phyloP scores from a whole-genome alignment of 2,113 vertebrate genomes.

The Pterocles orientalis region DNA sequence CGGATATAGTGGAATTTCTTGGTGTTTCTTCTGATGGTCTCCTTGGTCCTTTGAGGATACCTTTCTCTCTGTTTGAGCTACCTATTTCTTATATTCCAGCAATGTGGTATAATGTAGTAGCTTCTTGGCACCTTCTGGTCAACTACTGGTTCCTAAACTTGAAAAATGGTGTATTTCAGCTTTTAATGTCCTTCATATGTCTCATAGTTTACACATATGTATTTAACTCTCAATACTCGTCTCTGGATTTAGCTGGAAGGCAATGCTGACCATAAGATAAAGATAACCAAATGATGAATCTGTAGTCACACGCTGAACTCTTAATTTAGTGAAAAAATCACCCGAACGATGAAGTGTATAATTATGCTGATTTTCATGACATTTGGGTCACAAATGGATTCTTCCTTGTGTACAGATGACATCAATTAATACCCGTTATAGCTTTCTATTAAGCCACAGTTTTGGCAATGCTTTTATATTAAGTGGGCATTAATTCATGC shows the following conservation, averaged over 20 bases:
- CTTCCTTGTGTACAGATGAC: conserved; percentile 69
- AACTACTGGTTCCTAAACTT: neutral
- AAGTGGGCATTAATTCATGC: conserved; percentile 61
- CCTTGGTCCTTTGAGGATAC: neutral
- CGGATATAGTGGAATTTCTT: neutral
- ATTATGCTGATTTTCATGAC: conserved; percentile 79
- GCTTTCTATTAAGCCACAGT: conserved; percentile 53
- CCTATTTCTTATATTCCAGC: neutral
- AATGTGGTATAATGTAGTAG: neutral
- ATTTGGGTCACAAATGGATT: conserved; percentile 77
- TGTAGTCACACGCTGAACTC: conserved; percentile 36
- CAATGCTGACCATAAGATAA: conserved; percentile 47
- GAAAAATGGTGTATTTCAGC: neutral
- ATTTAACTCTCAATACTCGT: neutral
- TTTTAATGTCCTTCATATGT: neutral
- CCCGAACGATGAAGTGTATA: conserved; percentile 56
- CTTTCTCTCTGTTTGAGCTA: neutral
- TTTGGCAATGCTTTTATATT: conserved; percentile 52
- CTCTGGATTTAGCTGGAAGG: neutral
- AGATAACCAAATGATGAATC: conserved; percentile 41
- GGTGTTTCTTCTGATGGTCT: neutral
- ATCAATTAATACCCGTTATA: conserved; percentile 68
- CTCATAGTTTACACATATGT: neutral
- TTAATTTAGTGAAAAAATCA: conserved; percentile 76
- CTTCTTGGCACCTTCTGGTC: neutral